Conservation (phyloP, 2,888 invertebrate species). For the Yponomeuta sedellus region DNA sequence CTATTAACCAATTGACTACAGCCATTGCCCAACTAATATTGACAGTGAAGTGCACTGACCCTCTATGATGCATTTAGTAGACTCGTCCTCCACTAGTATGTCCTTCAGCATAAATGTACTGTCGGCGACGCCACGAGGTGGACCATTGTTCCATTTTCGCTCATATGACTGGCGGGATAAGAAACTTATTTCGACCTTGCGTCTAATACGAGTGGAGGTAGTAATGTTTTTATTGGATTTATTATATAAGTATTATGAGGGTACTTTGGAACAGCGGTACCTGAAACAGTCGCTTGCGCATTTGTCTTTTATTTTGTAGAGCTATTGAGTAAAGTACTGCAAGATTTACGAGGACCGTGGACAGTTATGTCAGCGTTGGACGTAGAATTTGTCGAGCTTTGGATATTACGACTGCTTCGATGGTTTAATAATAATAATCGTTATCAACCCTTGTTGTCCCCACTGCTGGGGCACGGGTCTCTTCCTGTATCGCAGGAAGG, state of each 20-base stretch:
- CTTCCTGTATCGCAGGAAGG: no score
- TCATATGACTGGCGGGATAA: neutral
- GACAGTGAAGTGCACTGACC: no score
- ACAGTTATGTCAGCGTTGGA: neutral
- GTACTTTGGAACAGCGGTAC: constrained; percentile 19
- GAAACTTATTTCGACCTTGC: no score
- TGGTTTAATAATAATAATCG: no score
- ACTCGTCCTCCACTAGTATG: neutral
- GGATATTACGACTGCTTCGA: neutral
- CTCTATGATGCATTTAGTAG: no score
- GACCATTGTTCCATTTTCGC: neutral
- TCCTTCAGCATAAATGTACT: neutral
- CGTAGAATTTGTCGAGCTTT: no score
- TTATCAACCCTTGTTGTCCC: no score
- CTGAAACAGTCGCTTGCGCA: constrained; percentile 26
- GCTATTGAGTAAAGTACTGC: neutral
- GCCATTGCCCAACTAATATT: no score
- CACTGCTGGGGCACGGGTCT: no score
- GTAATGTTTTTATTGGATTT: neutral
- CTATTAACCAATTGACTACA: no score
- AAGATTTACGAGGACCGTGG: neutral
- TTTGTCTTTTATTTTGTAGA: neutral
- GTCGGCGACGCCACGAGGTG: neutral
- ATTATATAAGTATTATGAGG: neutral
- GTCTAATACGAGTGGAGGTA: no score